Conservation (phyloP, 2,113 vertebrate genomes). For the Trematocara nigrifrons region DNA sequence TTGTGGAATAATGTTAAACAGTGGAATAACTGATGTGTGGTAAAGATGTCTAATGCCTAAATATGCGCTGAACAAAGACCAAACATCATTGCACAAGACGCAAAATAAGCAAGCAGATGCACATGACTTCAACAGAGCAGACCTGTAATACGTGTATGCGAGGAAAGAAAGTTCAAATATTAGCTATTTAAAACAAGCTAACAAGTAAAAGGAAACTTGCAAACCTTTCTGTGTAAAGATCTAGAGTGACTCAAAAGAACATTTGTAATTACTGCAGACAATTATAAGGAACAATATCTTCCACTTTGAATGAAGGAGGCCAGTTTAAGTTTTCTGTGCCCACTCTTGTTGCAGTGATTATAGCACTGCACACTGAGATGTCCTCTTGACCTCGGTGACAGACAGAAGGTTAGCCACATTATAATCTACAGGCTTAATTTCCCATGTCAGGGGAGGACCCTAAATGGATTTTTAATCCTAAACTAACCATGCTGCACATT, state of each 20-base stretch:
- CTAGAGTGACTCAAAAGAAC: slow-evolving; percentile 33
- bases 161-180: background rate
- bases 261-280: slow-evolving; percentile 65
- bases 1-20: slow-evolving; percentile 40
- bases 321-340: slow-evolving; percentile 57
- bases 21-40: slow-evolving; percentile 55
- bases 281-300: slow-evolving; percentile 58
- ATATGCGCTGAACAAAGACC: slow-evolving; percentile 18
- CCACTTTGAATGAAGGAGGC: slow-evolving; percentile 27
- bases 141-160: background rate
- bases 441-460: slow-evolving; percentile 70
- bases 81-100: slow-evolving; percentile 14
- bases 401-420: slow-evolving; percentile 53
- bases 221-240: background rate
- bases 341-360: slow-evolving; percentile 59
- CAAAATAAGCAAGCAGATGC: slow-evolving; percentile 11
- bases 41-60: slow-evolving; percentile 18
- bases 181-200: background rate
- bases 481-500: slow-evolving; percentile 79
- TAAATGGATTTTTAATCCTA: slow-evolving; percentile 85
- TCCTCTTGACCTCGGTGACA: slow-evolving; percentile 72
- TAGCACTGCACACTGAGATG: slow-evolving; percentile 61
- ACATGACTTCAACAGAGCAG: background rate
- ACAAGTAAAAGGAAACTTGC: background rate
- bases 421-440: slow-evolving; percentile 74